phyloP scores from a whole-genome alignment of 1,140 invertebrate genomes.

The Ganaspis sp. region DNA sequence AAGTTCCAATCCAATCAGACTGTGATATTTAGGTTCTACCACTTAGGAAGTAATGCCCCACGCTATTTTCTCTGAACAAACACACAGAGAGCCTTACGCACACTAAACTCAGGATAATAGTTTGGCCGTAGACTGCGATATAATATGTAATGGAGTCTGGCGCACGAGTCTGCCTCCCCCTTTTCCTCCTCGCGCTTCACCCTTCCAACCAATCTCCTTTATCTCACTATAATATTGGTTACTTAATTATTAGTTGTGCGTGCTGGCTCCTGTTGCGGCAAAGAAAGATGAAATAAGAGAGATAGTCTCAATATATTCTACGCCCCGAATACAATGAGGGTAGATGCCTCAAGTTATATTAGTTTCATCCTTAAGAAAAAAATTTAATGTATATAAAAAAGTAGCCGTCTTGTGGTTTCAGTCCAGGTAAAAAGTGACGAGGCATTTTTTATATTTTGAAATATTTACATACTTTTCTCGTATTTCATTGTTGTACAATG shows the following conservation, averaged over 20 bases:
- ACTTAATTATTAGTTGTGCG: constrained; percentile 43
- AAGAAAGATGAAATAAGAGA: constrained; percentile 5
- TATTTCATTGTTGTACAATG: neutral
- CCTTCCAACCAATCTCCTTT: neutral
- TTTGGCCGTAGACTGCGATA: constrained; percentile 29
- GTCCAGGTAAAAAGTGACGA: neutral
- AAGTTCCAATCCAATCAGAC: neutral
- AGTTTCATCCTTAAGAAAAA: neutral
- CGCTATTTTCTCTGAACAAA: neutral
- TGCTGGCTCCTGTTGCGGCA: constrained; percentile 5
- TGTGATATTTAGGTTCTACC: neutral
- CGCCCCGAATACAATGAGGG: neutral
- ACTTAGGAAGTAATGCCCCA: neutral
- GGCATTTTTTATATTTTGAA: neutral
- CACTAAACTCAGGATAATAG: constrained; percentile 37
- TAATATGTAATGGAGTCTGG: constrained; percentile 32
- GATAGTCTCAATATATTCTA: constrained; percentile 7
- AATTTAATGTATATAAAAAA: neutral
- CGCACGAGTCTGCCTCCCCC: constrained; percentile 7
- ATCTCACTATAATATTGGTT: constrained; percentile 40
- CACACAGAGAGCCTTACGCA: neutral
- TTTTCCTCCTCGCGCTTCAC: constrained; percentile 5
- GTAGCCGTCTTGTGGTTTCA: neutral
- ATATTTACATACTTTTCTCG: neutral
- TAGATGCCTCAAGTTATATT: constrained; percentile 19